Evolutionary conservation across 2,888 invertebrate species (phyloP), one percentile per base, ranked within the genome.

Genomic region (Andrena hattorfiana): DNA sequence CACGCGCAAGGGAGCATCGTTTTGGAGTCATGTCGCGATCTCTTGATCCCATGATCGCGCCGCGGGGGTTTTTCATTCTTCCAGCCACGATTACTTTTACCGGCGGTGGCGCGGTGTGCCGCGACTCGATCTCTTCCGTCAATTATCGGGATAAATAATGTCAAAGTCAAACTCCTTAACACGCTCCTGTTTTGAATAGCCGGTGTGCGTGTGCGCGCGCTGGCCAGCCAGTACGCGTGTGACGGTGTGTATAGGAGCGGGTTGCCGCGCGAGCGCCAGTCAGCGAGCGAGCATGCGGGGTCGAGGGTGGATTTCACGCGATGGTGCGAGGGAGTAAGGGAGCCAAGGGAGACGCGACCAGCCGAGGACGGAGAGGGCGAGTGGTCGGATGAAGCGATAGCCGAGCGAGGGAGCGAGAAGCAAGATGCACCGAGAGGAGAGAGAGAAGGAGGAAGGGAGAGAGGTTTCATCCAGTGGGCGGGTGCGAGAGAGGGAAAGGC

Each of bases 151-250:
- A 73, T 70, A 69, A 63, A 81, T 62, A 75, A 70, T 67, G 79
- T 75, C 82, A 76, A 77, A 87, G 77, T 66, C 71, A 67, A 81
- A 82, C 42, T 79, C 72, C 81, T 88, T 69, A 77, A 87, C 78
- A 85, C 88, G 85, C 68, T 87, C 89, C 89, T 89, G 85, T 72
- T 75, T 81, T 48, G 77, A 69, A 66, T 73, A 75, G 62, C 64
- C 59, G 42, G 62, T 69, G 69, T 72, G 70, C 60, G 51, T 30
- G 70, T 26, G 56, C 49, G 63, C 54, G 60, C 63, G n/a, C 32
- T 69, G 68, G 35, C 69, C 62, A 56, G 35, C 63, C 62, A 59
- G 28, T n/a, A n/a, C 10, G 20, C n/a, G 26, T 48, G 48, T 35
- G 32, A 8, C 60, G 30, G 63, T n/a, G 26, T 26, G 2, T 16